Percentiles rank a stretch among this genome's conserved stretches.
phyloP scores from a whole-genome alignment of 1,140 invertebrate genomes.

The Solenopsis invicta region DNA sequence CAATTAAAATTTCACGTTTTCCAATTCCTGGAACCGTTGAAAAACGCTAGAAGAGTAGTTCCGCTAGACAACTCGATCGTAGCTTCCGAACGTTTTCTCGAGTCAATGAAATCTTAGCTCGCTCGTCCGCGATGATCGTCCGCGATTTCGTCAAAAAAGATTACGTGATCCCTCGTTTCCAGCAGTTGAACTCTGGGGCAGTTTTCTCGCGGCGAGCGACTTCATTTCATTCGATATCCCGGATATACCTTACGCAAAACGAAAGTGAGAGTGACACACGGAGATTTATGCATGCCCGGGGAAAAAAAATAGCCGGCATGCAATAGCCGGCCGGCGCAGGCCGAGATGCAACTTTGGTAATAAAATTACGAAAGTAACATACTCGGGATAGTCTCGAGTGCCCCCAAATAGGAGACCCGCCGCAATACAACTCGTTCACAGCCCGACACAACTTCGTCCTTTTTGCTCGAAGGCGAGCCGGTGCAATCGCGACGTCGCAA shows the following conservation, averaged over 20 bases:
- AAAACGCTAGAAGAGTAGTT: not conserved
- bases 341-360: conserved; percentile 38
- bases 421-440: not conserved
- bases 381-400: not conserved
- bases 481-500: conserved; percentile 15
- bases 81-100: not conserved
- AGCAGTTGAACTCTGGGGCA: not conserved
- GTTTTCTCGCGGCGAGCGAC: conserved; percentile 16
- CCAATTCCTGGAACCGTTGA: not conserved
- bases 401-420: not conserved
- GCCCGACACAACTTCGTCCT: not conserved
- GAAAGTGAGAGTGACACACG: conserved; percentile 57
- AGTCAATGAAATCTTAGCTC: not conserved
- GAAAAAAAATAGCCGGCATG: conserved; percentile 18
- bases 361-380: conserved; percentile 51
- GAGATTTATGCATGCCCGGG: not conserved
- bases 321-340: not conserved
- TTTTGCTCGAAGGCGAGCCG: conserved; percentile 29
- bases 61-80: not conserved
- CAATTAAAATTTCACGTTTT: not conserved
- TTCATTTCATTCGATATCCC: conserved; percentile 51
- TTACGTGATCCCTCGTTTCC: conserved; percentile 2
- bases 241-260: conserved; percentile 49
- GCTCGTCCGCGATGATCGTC: not conserved
- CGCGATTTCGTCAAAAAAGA: conserved; percentile 3